phyloP scores from a whole-genome alignment of 1,140 invertebrate genomes.

The Magallana ariakensis region DNA sequence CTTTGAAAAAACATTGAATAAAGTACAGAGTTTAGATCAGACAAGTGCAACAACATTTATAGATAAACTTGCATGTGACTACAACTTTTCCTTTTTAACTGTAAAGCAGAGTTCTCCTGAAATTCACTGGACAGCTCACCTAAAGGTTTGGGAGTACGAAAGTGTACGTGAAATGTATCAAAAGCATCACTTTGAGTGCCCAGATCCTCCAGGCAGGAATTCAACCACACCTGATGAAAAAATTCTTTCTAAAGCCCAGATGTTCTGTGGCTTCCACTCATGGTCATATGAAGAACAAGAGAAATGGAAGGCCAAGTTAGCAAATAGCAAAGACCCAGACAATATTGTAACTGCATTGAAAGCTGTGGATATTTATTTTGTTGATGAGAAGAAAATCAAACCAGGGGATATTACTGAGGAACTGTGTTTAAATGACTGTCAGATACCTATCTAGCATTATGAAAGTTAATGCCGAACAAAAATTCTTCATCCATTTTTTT shows the following conservation, averaged over 20 bases:
- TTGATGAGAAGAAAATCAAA: not conserved
- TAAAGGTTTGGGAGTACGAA: not conserved
- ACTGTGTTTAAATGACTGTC: not conserved
- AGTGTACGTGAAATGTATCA: not conserved
- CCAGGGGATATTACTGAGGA: not conserved
- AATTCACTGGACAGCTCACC: not conserved
- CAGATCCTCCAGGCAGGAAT: not conserved
- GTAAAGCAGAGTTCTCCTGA: not conserved
- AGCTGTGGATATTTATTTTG: not conserved
- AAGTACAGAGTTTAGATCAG: not conserved
- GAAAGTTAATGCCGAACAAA: too few relatives aligned
- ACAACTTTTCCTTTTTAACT: not conserved
- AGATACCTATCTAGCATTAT: too few relatives aligned
- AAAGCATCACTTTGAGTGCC: not conserved
- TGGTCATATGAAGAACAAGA: constrained; percentile 2
- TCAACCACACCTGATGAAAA: not conserved
- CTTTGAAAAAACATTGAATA: not conserved
- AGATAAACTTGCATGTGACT: not conserved
- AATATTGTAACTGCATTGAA: constrained; percentile 1
- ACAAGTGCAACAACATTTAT: not conserved
- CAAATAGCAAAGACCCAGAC: not conserved
- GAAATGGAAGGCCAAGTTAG: not conserved
- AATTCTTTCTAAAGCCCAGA: not conserved
- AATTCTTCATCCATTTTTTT: too few relatives aligned
- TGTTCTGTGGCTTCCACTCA: not conserved